Evolutionary conservation across 2,797 vertebrate species (phyloP).

Genomic region (Merluccius polli): DNA sequence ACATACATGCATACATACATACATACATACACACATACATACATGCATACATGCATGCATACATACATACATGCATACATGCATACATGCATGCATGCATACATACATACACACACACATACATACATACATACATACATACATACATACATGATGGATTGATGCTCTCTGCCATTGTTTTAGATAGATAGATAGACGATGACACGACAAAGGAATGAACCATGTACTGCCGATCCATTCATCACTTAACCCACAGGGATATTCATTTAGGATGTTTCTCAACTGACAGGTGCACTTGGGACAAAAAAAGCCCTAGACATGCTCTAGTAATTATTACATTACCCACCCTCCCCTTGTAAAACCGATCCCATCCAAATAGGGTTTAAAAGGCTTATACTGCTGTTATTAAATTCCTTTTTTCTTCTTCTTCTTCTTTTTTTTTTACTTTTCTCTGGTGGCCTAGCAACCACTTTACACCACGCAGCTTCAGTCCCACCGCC

Average conservation of each 20-base stretch:
- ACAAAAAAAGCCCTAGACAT: not conserved
- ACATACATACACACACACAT: no score
- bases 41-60: no score
- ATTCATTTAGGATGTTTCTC: not conserved
- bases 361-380: constrained; percentile 1
- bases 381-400: not conserved
- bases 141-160: no score
- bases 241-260: not conserved
- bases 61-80: no score
- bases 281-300: not conserved
- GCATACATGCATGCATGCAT: no score
- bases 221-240: not conserved
- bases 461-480: not conserved
- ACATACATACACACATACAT: no score
- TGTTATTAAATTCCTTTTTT: not conserved
- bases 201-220: no score
- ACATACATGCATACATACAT: no score
- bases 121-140: no score
- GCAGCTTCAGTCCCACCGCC: not conserved
- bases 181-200: no score
- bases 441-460: constrained; percentile 2
- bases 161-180: no score
- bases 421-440: not conserved
- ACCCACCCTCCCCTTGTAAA: constrained; percentile 2
- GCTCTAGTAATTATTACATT: constrained; percentile 10